Conservation (phyloP, 2,888 invertebrate species). For the Philereme vetulata region DNA sequence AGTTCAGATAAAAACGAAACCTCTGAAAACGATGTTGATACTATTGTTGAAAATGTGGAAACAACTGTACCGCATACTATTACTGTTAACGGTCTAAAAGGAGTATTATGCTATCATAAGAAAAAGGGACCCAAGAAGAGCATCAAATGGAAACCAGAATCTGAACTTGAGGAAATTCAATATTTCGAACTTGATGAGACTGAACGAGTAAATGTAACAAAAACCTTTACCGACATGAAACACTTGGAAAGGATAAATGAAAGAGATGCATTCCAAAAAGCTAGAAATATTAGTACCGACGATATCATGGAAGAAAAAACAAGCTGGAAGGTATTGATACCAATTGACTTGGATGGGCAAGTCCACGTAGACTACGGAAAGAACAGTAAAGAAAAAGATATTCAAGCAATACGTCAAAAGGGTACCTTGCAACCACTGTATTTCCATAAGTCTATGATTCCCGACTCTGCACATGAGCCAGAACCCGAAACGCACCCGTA, state of each 20-base stretch:
- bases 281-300: constrained; percentile 89
- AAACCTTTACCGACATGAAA: constrained; percentile 95
- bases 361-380: constrained; percentile 87
- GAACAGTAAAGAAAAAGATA: constrained; percentile 93
- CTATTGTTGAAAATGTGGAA: constrained; percentile 66
- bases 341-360: constrained; percentile 87
- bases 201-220: constrained; percentile 97
- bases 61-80: constrained; percentile 69
- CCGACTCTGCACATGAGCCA: constrained; percentile 94
- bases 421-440: constrained; percentile 92
- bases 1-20: constrained; percentile 55
- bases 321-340: constrained; percentile 88
- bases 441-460: constrained; percentile 91
- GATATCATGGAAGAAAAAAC: constrained; percentile 93
- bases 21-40: constrained; percentile 49
- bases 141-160: constrained; percentile 92
- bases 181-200: constrained; percentile 98
- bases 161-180: constrained; percentile 90
- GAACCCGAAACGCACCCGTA: constrained; percentile 91
- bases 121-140: constrained; percentile 91
- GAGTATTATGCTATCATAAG: constrained; percentile 89
- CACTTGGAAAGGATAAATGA: constrained; percentile 94
- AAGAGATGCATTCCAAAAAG: constrained; percentile 91
- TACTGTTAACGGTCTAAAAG: constrained; percentile 86
- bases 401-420: constrained; percentile 94